phyloP scores from a whole-genome alignment of 2,888 invertebrate genomes.

The Agrochola lota region DNA sequence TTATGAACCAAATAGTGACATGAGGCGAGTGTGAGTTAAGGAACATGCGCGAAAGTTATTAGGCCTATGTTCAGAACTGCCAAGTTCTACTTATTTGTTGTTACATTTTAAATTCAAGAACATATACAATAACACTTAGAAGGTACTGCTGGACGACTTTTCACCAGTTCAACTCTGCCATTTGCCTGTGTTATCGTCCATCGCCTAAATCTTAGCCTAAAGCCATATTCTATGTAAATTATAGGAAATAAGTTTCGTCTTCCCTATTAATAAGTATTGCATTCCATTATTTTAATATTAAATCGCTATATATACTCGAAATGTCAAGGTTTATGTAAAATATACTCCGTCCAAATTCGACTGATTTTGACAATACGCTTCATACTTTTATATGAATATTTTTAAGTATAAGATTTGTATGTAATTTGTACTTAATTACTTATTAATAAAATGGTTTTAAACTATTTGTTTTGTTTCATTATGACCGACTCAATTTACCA shows the following conservation, averaged over 20 bases:
- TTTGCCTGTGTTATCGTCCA: slow-evolving; percentile 27
- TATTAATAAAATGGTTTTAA: slow-evolving; percentile 76
- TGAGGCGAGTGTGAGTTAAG: too few species aligned
- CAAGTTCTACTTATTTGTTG: not conserved
- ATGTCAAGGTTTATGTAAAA: slow-evolving; percentile 67
- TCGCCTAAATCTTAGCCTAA: slow-evolving; percentile 50
- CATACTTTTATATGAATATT: slow-evolving; percentile 69
- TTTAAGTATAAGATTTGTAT: slow-evolving; percentile 73
- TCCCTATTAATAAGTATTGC: slow-evolving; percentile 65
- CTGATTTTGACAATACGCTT: slow-evolving; percentile 84
- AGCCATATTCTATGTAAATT: slow-evolving; percentile 71
- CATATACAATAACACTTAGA: not conserved
- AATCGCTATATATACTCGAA: slow-evolving; percentile 58
- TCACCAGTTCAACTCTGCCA: not conserved
- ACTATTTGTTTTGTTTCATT: slow-evolving; percentile 30
- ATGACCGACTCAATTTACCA: not conserved
- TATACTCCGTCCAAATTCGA: slow-evolving; percentile 85
- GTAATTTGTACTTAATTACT: slow-evolving; percentile 71
- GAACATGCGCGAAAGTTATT: too few species aligned
- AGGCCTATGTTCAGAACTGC: too few species aligned
- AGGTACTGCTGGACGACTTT: too few species aligned
- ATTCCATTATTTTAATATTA: slow-evolving; percentile 52
- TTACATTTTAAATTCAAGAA: not conserved
- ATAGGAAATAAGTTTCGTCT: slow-evolving; percentile 70
- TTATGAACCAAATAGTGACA: too few species aligned